Conservation (phyloP, 2,888 invertebrate species). For the Mechanitis mazaeus region DNA sequence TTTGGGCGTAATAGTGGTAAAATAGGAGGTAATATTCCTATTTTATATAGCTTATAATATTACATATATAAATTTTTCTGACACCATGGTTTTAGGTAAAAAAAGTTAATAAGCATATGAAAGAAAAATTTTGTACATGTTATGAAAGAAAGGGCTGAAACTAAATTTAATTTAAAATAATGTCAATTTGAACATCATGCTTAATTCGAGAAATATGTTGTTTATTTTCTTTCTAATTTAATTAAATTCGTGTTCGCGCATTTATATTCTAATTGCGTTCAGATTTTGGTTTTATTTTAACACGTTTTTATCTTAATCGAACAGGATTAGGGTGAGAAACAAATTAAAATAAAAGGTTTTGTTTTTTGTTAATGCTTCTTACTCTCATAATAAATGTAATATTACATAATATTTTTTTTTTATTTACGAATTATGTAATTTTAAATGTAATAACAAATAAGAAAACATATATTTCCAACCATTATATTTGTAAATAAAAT, state of each 20-base stretch:
- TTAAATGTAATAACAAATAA: no score
- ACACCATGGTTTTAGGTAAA: background rate
- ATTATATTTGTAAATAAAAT: no score
- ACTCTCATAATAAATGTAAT: no score
- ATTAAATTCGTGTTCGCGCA: constrained; percentile 16
- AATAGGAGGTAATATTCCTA: background rate
- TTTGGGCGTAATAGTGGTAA: background rate
- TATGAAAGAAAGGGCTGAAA: background rate
- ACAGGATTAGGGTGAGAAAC: no score
- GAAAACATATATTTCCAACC: no score
- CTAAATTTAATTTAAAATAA: constrained; percentile 4
- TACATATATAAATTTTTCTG: background rate
- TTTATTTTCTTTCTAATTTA: constrained; percentile 9
- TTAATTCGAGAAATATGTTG: background rate
- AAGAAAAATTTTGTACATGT: background rate
- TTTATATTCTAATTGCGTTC: constrained; percentile 16
- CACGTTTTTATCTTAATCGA: constrained; percentile 1
- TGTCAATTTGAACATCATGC: background rate
- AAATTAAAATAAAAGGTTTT: no score
- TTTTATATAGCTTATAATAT: background rate
- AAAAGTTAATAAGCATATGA: background rate
- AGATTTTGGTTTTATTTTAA: constrained; percentile 11
- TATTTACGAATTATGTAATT: no score
- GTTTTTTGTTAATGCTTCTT: no score
- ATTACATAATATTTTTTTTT: no score